phyloP scores from a whole-genome alignment of 1,140 invertebrate species.

The Hesperophylax magnus region DNA sequence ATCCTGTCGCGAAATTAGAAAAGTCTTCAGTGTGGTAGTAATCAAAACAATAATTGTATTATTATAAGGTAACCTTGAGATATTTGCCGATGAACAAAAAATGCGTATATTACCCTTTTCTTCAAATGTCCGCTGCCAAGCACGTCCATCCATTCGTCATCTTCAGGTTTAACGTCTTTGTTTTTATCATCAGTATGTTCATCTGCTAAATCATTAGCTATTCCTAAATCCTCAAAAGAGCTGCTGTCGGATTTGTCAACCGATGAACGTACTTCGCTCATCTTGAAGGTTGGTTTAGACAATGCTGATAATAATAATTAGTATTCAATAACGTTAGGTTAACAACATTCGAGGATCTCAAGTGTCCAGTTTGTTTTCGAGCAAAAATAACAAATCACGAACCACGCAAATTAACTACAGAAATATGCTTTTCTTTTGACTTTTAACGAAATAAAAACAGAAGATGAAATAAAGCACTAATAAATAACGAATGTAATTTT shows the following conservation, averaged over 20 bases:
- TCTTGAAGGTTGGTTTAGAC: constrained; percentile 55
- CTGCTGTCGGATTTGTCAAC: constrained; percentile 69
- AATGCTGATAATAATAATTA: constrained; percentile 7
- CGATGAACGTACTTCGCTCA: constrained; percentile 67
- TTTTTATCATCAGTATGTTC: constrained; percentile 65
- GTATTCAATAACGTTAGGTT: constrained; percentile 21
- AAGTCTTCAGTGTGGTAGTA: no score
- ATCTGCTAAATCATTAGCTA: constrained; percentile 64
- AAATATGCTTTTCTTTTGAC: no score
- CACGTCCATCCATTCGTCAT: constrained; percentile 66
- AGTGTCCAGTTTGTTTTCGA: constrained; percentile 61
- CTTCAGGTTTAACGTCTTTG: constrained; percentile 60
- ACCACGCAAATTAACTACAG: constrained; percentile 56
- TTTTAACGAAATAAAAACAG: no score
- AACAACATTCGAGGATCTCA: constrained; percentile 32
- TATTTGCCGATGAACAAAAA: neutral
- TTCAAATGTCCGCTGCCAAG: constrained; percentile 66
- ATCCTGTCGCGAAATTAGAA: no score
- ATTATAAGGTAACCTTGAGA: constrained; percentile 1
- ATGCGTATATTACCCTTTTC: constrained; percentile 62
- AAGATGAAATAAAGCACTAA: no score
- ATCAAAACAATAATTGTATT: neutral
- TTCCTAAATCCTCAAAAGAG: constrained; percentile 69
- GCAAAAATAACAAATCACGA: constrained; percentile 58
- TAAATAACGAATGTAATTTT: no score